phyloP scores from a whole-genome alignment of 2,797 vertebrate genomes.

The Geotrypetes seraphini region DNA sequence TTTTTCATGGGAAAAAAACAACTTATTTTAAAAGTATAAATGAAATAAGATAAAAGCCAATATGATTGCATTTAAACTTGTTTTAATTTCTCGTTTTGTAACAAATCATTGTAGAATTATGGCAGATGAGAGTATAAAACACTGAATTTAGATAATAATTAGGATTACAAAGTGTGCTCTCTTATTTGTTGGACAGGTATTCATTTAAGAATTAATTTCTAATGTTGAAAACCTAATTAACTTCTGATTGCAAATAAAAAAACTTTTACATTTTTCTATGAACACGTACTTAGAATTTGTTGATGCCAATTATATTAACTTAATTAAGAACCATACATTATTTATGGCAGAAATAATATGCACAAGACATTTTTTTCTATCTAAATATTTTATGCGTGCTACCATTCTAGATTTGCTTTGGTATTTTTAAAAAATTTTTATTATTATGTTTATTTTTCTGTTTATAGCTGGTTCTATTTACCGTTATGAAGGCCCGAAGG shows the following conservation, averaged over 20 bases:
- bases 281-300: constrained; percentile 53
- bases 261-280: constrained; percentile 30
- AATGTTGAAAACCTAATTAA: constrained; percentile 51
- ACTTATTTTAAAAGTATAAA: too few relatives aligned
- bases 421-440: too few relatives aligned
- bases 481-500: constrained; percentile 4
- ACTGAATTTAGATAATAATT: too few relatives aligned
- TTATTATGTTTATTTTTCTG: constrained; percentile 28
- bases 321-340: constrained; percentile 39
- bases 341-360: constrained; percentile 41
- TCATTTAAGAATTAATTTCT: constrained; percentile 47
- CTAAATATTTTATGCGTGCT: constrained; percentile 33
- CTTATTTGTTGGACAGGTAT: constrained; percentile 24
- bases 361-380: constrained; percentile 43
- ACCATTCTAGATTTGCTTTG: constrained; percentile 32
- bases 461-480: constrained; percentile 36
- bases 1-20: too few relatives aligned
- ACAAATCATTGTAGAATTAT: too few relatives aligned
- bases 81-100: too few relatives aligned
- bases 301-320: constrained; percentile 49
- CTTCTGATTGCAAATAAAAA: constrained; percentile 37
- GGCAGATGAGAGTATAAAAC: too few relatives aligned
- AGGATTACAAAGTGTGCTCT: too few relatives aligned
- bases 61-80: too few relatives aligned
- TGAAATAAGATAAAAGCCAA: too few relatives aligned